phyloP scores from a whole-genome alignment of 2,888 invertebrate genomes.

The Eupithecia exiguata region DNA sequence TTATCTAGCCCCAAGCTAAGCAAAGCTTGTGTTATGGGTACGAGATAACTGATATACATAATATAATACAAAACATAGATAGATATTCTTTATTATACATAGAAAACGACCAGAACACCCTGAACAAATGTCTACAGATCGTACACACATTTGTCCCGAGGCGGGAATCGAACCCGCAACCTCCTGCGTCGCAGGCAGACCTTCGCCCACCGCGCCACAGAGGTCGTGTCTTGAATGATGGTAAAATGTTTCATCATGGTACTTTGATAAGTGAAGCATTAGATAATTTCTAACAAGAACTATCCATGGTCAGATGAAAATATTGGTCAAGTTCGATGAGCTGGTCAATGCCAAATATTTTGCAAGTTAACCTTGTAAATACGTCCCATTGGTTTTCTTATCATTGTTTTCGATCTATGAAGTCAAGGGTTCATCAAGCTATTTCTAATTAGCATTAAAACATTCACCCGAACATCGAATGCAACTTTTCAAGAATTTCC shows the following conservation, averaged over 20 bases:
- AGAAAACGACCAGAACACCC: too few relatives aligned
- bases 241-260: not conserved
- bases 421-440: not conserved
- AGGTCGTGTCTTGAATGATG: too few relatives aligned
- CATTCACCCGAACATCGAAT: not conserved
- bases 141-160: too few relatives aligned
- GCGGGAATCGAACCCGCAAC: too few relatives aligned
- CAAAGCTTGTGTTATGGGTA: too few relatives aligned
- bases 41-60: too few relatives aligned
- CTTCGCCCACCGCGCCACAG: too few relatives aligned
- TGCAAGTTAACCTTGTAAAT: constrained; percentile 8
- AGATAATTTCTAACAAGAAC: constrained; percentile 1
- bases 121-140: too few relatives aligned
- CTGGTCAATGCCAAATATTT: constrained; percentile 14
- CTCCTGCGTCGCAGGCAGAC: too few relatives aligned
- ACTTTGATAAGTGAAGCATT: constrained; percentile 2
- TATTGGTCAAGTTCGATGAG: constrained; percentile 25
- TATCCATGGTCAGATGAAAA: constrained; percentile 8
- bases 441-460: not conserved
- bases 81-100: too few relatives aligned
- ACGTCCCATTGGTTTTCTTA: not conserved
- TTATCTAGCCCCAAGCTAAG: too few relatives aligned
- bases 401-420: not conserved
- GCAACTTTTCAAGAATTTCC: not conserved
- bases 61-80: too few relatives aligned